These are phyloP conservation scores for Harmothoe impar DNA, from an alignment of 2,888 invertebrate genomes.

Conservation along the genomic window DNA sequence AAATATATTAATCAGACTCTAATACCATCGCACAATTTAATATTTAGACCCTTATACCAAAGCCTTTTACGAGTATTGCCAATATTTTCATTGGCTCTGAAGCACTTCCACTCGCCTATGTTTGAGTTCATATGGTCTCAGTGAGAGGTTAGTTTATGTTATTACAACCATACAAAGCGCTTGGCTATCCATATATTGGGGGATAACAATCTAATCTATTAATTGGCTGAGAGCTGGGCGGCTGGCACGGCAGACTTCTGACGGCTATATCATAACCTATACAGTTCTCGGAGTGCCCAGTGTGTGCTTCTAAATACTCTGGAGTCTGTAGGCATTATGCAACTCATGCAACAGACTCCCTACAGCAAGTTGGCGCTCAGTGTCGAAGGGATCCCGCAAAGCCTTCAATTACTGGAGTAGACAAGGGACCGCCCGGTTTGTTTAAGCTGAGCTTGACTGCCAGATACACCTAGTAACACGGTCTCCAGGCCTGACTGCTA, in stretches of 20 bases:
- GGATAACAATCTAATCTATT: neutral
- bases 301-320: neutral
- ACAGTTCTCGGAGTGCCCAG: neutral
- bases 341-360: neutral
- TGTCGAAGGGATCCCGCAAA: slow-evolving; percentile 13
- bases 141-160: too few relatives aligned
- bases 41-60: too few relatives aligned
- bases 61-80: too few relatives aligned
- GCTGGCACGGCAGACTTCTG: neutral
- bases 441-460: slow-evolving; percentile 2
- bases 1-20: too few relatives aligned
- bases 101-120: too few relatives aligned
- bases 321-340: neutral
- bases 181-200: too few relatives aligned
- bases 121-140: too few relatives aligned
- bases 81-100: too few relatives aligned
- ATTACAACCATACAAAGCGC: too few relatives aligned
- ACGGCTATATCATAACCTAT: too few relatives aligned
- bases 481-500: neutral
- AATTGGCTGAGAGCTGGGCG: neutral
- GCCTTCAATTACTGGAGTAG: neutral
- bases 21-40: too few relatives aligned
- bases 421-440: slow-evolving; percentile 27
- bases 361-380: neutral
- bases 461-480: slow-evolving; percentile 42